Base-by-base conservation (phyloP, 2,888 invertebrate genomes). In the Miltochrista miniata region DNA sequence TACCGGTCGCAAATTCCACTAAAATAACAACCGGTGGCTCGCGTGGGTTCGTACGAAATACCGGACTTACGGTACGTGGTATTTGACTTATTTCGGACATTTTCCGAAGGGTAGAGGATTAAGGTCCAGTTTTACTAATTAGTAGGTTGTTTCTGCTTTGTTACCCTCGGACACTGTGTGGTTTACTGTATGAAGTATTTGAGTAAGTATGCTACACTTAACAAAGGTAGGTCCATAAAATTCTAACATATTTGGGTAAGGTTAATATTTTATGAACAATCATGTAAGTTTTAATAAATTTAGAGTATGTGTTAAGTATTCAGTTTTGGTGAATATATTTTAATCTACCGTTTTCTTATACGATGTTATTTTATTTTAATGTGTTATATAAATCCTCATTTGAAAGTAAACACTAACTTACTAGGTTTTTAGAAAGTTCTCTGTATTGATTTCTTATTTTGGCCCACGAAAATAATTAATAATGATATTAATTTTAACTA, bases 1-100 rank as follows among this genome's bases (percentile, higher is more conserved):
- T 73, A 57, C 68, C 54, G 65, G 59, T 61, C 54, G 46, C 59
- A 68, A 71, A 73, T 71, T 65, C 68, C 66, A 41, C 53, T 54
- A 62, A 72, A 77, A 75, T 76, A 70, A 63, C 58, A 66, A 61
- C 52, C 59, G 48, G 62, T 50, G 55, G 61, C 43, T 53, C 54
- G 59, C 48, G 61, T 51, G 57, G 62, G 44, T 48, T 30, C 30
- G 18, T 24, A 49, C 56, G 55, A 66, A 66, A 68, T 69, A 57
- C 66, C 68, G 53, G 48, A 24, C 51, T 44, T 55, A 60, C 59
- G 63, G 61, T 41, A 44, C 49, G 45, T 15, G 61, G 54, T 48
- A 68, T 68, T 64, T 63, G 55, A 69, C 55, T 53, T 59, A 61
- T 61, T 56, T 47, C 46, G 45, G 44, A 31, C 58, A 54, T 56